Conservation (phyloP, 2,888 invertebrate genomes). For the Lamproptera curius region DNA sequence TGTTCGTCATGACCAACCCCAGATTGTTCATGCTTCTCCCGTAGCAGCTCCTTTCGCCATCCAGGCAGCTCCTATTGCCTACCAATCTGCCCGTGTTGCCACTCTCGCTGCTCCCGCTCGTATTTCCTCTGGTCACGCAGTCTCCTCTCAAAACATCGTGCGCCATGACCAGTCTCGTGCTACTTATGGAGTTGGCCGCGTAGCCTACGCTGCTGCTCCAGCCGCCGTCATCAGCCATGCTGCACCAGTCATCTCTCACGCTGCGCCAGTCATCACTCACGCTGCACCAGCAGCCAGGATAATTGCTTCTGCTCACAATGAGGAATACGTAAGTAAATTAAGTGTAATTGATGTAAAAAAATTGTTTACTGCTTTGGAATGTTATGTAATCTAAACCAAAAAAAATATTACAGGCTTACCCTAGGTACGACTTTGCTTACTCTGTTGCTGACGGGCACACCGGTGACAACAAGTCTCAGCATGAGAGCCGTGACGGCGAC, state of each 20-base stretch:
- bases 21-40: constrained; percentile 27
- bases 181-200: constrained; percentile 37
- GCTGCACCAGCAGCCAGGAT: constrained; percentile 29
- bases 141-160: constrained; percentile 52
- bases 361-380: no score
- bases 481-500: constrained; percentile 76
- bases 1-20: constrained; percentile 41
- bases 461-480: constrained; percentile 77
- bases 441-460: constrained; percentile 74
- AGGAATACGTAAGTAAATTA: background rate
- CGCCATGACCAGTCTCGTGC: constrained; percentile 48
- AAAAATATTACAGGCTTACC: constrained; percentile 60
- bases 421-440: constrained; percentile 75
- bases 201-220: constrained; percentile 34
- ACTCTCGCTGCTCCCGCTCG: constrained; percentile 31
- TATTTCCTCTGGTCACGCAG: constrained; percentile 35
- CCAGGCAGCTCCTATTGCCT: constrained; percentile 38
- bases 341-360: background rate
- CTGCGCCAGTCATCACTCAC: constrained; percentile 32
- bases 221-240: constrained; percentile 34
- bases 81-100: constrained; percentile 38
- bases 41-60: constrained; percentile 32
- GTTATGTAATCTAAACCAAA: no score
- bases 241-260: constrained; percentile 32
- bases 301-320: constrained; percentile 27